These are phyloP conservation scores for Calameuta idolon DNA, from an alignment of 2,888 invertebrate genomes.

Conservation along the genomic window DNA sequence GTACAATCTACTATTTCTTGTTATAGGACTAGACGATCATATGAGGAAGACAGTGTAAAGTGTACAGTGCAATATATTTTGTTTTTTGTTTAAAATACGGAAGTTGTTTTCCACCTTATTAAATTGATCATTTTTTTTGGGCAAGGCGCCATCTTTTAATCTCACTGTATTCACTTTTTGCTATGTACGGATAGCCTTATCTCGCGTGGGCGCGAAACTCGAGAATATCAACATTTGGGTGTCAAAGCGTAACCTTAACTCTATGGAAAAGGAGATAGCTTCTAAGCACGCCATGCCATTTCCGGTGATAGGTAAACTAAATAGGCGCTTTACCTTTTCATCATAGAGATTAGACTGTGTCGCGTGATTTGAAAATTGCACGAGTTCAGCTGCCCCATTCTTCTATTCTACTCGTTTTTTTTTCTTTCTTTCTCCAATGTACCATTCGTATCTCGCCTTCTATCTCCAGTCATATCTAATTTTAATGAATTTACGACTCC, in stretches of 20 bases:
- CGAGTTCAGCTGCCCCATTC: neutral
- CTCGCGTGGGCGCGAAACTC: neutral
- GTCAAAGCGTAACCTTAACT: neutral
- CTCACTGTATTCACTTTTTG: neutral
- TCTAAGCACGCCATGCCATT: slow-evolving; percentile 4
- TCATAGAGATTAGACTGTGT: slow-evolving; percentile 15
- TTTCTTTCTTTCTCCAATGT: neutral
- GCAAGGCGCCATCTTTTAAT: neutral
- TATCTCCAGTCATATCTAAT: slow-evolving; percentile 5
- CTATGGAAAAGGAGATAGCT: neutral
- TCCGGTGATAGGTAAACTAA: slow-evolving; percentile 19
- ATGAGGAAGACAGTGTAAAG: no score
- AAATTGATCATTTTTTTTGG: no score
- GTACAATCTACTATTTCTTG: no score
- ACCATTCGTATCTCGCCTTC: neutral
- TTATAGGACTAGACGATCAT: neutral
- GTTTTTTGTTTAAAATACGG: no score
- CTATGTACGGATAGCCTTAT: neutral
- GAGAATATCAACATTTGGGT: neutral
- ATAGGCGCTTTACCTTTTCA: slow-evolving; percentile 15
- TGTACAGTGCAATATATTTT: no score
- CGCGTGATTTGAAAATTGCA: slow-evolving; percentile 9
- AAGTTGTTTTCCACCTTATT: neutral
- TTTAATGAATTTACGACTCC: slow-evolving; percentile 20
- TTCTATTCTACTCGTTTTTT: neutral